Conservation (phyloP, 2,797 vertebrate species). For the Darevskia nairensis region DNA sequence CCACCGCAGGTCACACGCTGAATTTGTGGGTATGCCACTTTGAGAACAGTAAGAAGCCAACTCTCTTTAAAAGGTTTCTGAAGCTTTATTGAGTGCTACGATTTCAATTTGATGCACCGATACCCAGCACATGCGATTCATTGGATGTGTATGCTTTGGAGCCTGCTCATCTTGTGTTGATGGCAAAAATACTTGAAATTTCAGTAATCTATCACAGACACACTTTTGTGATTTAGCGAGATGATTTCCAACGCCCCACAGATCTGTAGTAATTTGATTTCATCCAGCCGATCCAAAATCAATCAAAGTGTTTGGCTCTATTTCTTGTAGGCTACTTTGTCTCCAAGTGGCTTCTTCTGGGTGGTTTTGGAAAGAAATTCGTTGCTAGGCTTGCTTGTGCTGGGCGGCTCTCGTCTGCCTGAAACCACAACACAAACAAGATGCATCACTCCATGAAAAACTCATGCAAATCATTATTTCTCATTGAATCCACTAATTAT, state of each 20-base stretch:
- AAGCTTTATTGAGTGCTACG: conserved; percentile 5
- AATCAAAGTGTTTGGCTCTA: conserved; percentile 2
- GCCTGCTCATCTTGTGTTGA: not conserved
- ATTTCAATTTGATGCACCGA: not conserved
- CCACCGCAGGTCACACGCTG: not conserved
- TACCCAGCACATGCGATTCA: not conserved
- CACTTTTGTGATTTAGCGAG: not conserved
- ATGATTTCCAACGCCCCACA: not conserved
- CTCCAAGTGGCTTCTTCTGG: conserved; percentile 30
- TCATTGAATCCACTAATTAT: not conserved
- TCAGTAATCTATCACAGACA: not conserved
- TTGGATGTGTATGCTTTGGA: not conserved
- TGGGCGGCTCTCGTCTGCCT: conserved; percentile 46
- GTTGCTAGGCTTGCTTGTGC: conserved; percentile 20
- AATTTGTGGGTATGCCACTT: not conserved
- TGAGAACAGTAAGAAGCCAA: not conserved
- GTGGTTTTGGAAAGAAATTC: conserved; percentile 3
- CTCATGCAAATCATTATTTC: not conserved
- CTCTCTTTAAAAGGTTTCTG: not conserved
- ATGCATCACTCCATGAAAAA: conserved; percentile 8
- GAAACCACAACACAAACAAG: conserved; percentile 39
- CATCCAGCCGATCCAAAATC: not conserved
- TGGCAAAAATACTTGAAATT: not conserved
- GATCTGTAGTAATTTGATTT: not conserved
- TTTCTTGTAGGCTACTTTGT: conserved; percentile 67